Evolutionary conservation across 2,113 vertebrate genomes (phyloP), one percentile per base, ranked within the genome.

Genomic region (Desmodus rotundus): DNA sequence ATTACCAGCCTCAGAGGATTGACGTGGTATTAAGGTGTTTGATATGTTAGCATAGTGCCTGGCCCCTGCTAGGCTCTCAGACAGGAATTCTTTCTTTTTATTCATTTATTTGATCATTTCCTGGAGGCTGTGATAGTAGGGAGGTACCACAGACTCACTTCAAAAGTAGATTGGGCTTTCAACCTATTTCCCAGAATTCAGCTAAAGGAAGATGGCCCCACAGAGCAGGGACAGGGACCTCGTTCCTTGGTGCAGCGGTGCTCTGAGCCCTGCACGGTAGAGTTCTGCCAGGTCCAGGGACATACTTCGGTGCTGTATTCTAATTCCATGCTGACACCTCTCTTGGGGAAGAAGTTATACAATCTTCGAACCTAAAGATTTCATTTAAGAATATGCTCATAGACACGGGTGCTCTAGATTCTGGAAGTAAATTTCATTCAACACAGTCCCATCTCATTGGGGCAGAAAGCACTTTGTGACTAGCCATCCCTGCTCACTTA

Each of bases 181-280:
- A 74, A 5, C 38, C 19, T 67, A n/a, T 68, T 82, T 81, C 36
- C 45, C 28, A 58, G 63, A 76, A 31, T 41, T 74, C 56, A 36
- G 4, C 22, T 74, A 1, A 67, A 80, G 43, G 17, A 45, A 4
- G 7, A 4, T 5, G 36, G 15, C 54, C 36, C 52, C 17, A 8
- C 3, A 9, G 5, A 2, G 7, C 0, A 1, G 41, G 19, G 11
- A 41, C 13, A 16, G 31, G 54, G 19, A 2, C 33, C 36, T 70
- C n/a, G 11, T 28, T 16, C 3, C 14, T 63, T 31, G 15, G 54
- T 65, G 65, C 12, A 11, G 22, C 52, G 6, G 61, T 24, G 6
- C 2, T 0, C 0, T 4, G 67, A 56, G 24, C 47, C 47, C 16
- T 10, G 26, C 17, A 6, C 43, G 28, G 73, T n/a, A 45, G 52